A percentile compares a stretch with the other conserved stretches of the same genome.
These are phyloP conservation scores for Trichechus manatus DNA, from an alignment of 2,113 vertebrate species.

Conservation along the genomic window DNA sequence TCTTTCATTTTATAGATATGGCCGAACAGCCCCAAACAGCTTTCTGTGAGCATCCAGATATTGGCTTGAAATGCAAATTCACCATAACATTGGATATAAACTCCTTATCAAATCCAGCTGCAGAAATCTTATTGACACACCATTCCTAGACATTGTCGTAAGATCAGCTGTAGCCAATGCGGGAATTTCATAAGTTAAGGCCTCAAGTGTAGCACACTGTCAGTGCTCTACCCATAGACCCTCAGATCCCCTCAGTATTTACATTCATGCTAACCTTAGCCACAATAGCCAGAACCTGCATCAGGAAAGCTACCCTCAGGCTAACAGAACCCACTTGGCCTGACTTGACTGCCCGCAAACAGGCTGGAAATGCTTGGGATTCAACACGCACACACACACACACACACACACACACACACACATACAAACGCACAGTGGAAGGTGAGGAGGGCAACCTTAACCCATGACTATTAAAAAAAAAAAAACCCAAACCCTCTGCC, in stretches of 20 bases:
- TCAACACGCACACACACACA: not conserved
- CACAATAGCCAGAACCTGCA: not conserved
- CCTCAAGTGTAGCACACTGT: not conserved
- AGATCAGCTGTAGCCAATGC: not conserved
- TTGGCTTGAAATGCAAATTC: not conserved
- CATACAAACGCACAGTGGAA: not conserved
- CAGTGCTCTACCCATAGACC: not conserved
- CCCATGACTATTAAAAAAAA: not conserved
- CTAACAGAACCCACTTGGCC: not conserved
- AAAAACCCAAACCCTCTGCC: too few relatives aligned
- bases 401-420: not conserved
- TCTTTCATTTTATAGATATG: not conserved
- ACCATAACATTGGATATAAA: not conserved
- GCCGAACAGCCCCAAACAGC: not conserved
- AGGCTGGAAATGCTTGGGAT: not conserved
- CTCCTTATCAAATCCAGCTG: not conserved
- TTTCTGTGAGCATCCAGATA: not conserved
- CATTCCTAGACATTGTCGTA: not conserved
- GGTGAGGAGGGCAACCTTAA: not conserved
- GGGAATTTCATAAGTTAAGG: not conserved
- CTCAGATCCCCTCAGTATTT: not conserved
- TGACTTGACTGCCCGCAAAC: not conserved
- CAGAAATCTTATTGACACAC: not conserved
- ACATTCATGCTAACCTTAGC: not conserved
- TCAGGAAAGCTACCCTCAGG: not conserved